Evolutionary conservation across 2,888 invertebrate species (phyloP), one percentile per base, ranked within the genome.

Genomic region (Pocota personata): DNA sequence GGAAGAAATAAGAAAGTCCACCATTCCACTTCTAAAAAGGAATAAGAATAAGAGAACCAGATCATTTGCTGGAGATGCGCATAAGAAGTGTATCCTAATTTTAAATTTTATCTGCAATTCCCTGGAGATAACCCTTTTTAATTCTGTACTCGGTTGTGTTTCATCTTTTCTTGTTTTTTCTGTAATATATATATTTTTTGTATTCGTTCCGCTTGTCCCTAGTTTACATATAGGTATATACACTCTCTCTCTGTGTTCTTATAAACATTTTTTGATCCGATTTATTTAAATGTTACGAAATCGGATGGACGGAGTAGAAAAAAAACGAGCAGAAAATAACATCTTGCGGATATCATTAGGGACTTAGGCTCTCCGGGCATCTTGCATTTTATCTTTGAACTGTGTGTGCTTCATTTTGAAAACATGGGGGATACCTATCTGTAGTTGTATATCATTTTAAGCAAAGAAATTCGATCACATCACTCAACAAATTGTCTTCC

Each of bases 61-160:
- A n/a, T 57, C 62, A 67, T 71, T 72, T 40, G 24, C 12, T 10
- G 12, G 16, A 40, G 48, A 57, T 43, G 75, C 24, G 24, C 24
- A 24, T 24, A 52, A 40, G 60, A 50, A 52, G 52, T 30, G 67
- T 69, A 75, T 69, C 75, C 62, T 75, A 79, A 73, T 84, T 84
- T 75, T 48, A 79, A 64, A 84, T 76, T 80, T 84, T 84, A 79
- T 84, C 80, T 75, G 50, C 69, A 75, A 80, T 79, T 64, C 84
- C 69, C 84, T 52, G 55, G 84, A 66, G 84, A 76, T 80, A 80
- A 84, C 79, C 80, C 83, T 75, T 80, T 79, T 71, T 64, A 75
- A 71, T 71, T 79, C 48, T 50, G 60, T 5, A 21, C 55, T 60
- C 57, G 40, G 71, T 48, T 50, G 71, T 58, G 71, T 76, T 82